Conservation (phyloP, 2,888 invertebrate species). For the Chymomyza amoena region DNA sequence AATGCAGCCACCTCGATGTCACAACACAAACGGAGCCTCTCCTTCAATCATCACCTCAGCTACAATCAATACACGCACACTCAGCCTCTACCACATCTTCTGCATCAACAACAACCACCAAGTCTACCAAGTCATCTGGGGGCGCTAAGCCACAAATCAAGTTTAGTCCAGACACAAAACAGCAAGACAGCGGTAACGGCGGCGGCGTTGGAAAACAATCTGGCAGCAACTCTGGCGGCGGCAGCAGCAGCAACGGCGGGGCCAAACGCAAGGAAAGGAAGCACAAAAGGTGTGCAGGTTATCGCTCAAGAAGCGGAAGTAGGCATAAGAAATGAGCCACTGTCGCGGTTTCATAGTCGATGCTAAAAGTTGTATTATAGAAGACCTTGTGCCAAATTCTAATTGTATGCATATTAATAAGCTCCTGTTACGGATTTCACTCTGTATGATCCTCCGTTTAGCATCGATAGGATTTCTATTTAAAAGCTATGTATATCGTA, state of each 20-base stretch:
- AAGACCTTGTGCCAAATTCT: no score
- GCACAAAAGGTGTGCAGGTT: conserved; percentile 80
- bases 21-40: conserved; percentile 85
- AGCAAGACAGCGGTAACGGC: conserved; percentile 79
- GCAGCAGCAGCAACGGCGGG: conserved; percentile 76
- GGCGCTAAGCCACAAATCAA: conserved; percentile 78
- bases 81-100: conserved; percentile 81
- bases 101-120: conserved; percentile 80
- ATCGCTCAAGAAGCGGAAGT: no score
- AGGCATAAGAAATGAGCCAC: no score
- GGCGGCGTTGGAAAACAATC: conserved; percentile 80
- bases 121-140: conserved; percentile 82
- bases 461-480: no score
- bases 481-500: no score
- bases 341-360: no score
- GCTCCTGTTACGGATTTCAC: no score
- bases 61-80: conserved; percentile 82
- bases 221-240: conserved; percentile 75
- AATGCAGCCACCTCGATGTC: conserved; percentile 77
- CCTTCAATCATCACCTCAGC: conserved; percentile 86
- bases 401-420: no score
- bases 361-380: no score
- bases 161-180: conserved; percentile 80
- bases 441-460: no score
- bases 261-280: conserved; percentile 81